Percentiles rank a stretch among this genome's conserved stretches.
phyloP scores from a whole-genome alignment of 2,113 vertebrate genomes.

The Cranoglanis bouderius region DNA sequence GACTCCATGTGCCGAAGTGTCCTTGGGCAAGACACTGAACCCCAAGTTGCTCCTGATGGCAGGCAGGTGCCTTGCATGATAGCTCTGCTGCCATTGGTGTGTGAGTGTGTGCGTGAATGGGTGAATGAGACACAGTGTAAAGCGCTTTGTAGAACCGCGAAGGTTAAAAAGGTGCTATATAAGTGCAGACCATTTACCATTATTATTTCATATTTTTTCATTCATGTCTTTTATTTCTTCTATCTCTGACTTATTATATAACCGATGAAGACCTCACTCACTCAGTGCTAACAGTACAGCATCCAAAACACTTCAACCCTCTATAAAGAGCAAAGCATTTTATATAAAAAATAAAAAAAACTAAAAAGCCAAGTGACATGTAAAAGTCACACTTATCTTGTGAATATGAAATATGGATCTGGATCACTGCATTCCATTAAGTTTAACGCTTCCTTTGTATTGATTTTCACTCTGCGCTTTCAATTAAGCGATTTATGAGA shows the following conservation, averaged over 20 bases:
- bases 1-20: too few species aligned
- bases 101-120: too few species aligned
- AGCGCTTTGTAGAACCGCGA: too few species aligned
- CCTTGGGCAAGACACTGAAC: too few species aligned
- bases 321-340: slow-evolving; percentile 13
- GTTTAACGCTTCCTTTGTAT: slow-evolving; percentile 56
- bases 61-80: too few species aligned
- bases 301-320: slow-evolving; percentile 14
- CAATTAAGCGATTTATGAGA: slow-evolving; percentile 53
- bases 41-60: too few species aligned
- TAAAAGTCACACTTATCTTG: slow-evolving; percentile 52
- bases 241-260: neutral
- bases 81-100: too few species aligned
- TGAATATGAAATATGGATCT: slow-evolving; percentile 56
- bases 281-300: neutral
- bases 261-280: neutral
- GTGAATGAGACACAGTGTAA: too few species aligned
- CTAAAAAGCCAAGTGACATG: slow-evolving; percentile 43
- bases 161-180: too few species aligned
- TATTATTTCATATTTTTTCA: neutral
- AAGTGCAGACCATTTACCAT: too few species aligned
- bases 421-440: slow-evolving; percentile 52
- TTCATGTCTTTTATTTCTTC: neutral
- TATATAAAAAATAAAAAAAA: slow-evolving; percentile 18
- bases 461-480: slow-evolving; percentile 55